A percentile compares a stretch with the other conserved stretches of the same genome.
Conservation (phyloP, 2,888 invertebrate genomes). For the Anthoptus insignis region DNA sequence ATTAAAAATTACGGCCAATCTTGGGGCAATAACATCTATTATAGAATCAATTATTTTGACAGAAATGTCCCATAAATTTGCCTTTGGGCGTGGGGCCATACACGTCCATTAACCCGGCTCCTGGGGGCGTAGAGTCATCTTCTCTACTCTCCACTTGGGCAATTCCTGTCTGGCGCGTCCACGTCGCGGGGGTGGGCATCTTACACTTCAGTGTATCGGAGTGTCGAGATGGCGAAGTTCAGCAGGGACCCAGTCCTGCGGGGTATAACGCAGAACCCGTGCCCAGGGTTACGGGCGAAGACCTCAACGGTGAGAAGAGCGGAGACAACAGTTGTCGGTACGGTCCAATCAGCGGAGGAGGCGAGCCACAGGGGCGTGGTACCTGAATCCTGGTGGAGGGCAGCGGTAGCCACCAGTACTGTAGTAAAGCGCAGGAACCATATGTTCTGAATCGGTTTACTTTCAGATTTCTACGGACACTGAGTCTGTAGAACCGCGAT, state of each 20-base stretch:
- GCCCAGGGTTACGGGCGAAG: constrained; percentile 49
- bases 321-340: constrained; percentile 26
- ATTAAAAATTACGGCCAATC: too few species aligned
- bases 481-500: too few species aligned
- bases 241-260: constrained; percentile 31
- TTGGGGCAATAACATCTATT: too few species aligned
- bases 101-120: neutral
- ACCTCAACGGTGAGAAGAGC: constrained; percentile 42
- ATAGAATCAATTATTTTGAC: too few species aligned
- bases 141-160: constrained; percentile 44
- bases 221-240: constrained; percentile 39
- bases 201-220: constrained; percentile 38
- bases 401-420: too few species aligned
- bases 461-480: neutral
- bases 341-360: constrained; percentile 29
- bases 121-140: constrained; percentile 34
- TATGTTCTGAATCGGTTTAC: neutral
- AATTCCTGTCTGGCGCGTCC: constrained; percentile 45
- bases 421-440: too few species aligned
- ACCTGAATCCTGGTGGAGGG: constrained; percentile 30
- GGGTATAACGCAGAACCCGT: constrained; percentile 39
- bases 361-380: constrained; percentile 31
- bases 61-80: too few species aligned
- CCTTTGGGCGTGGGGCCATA: neutral
- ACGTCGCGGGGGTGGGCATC: constrained; percentile 46